Base-by-base conservation (phyloP, 2,113 vertebrate genomes). In the Bothrops jararaca region DNA sequence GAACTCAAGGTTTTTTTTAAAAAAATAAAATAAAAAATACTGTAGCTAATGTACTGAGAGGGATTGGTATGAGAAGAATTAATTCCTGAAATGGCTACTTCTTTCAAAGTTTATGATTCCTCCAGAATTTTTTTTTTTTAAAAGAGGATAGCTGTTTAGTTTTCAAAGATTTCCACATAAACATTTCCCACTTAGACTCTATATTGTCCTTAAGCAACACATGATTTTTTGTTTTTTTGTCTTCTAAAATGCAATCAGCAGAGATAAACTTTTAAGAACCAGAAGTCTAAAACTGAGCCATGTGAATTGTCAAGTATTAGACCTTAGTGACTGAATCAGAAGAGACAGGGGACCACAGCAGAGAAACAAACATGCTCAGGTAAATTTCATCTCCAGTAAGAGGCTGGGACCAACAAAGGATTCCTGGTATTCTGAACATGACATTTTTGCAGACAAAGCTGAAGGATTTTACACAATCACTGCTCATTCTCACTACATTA, bases 121-220 rank as follows among this genome's bases (percentile, higher is more conserved):
- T 80, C 20, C 18, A 22, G 74, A 80, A 92, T 60, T 92, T 91
- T 90, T 45, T 45, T 45, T 45, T 92, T 45, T 45, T 92, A 90
- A 92, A 89, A 60, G 92, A 89, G 57, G 94, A 88, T 90, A 54
- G 48, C 92, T 91, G 56, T 56, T 94, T 89, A 50, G 5, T 57
- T 13, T 42, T 80, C 90, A 20, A 86, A 92, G 94, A 94, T 93
- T 89, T 93, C 92, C 58, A 93, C 57, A 87, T 89, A 50, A 39
- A 64, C 24, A 90, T 29, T 50, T 50, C 48, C 4, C 48, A 86
- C 12, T 50, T 23, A 13, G 1, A 34, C 24, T 52, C 74, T n/a
- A 80, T 80, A 42, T 5, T 80, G 34, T 80, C 18, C 18, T 42
- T 22, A 80, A 80, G 34, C 18, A 80, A 80, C 34, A 42, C 18